Conservation (phyloP, 2,888 invertebrate species). For the Cryptocephalus moraei region DNA sequence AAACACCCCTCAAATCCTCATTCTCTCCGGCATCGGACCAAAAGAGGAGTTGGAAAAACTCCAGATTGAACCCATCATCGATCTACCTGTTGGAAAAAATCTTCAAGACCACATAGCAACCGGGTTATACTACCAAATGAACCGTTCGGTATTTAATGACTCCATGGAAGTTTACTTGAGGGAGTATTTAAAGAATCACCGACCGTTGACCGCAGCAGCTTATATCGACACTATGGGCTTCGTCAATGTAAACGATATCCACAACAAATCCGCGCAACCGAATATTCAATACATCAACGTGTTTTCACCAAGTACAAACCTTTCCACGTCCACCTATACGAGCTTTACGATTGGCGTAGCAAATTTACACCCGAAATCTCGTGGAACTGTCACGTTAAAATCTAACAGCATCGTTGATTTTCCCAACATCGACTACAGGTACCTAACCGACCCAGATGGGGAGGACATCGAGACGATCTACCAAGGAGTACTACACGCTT, state of each 20-base stretch:
- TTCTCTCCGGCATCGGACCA: constrained; percentile 54
- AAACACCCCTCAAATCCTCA: constrained; percentile 61
- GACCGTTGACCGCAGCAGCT: constrained; percentile 4
- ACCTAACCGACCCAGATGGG: constrained; percentile 2
- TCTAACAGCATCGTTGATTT: constrained; percentile 21
- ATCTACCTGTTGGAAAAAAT: constrained; percentile 1
- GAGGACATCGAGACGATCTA: constrained; percentile 1
- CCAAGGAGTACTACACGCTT: neutral
- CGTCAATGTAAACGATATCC: constrained; percentile 2
- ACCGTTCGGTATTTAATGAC: constrained; percentile 3
- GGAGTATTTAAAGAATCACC: constrained; percentile 1
- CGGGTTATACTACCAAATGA: constrained; percentile 3
- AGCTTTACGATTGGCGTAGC: neutral
- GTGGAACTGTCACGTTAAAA: constrained; percentile 18
- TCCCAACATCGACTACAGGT: constrained; percentile 21
- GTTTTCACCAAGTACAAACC: neutral
- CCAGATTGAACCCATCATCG: neutral
- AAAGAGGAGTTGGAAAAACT: neutral
- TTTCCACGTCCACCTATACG: neutral
- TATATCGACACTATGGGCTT: constrained; percentile 1
- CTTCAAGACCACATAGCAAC: neutral
- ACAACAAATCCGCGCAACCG: neutral
- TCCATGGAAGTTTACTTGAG: neutral
- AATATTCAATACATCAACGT: constrained; percentile 4
- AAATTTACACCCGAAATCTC: constrained; percentile 20